Conservation (phyloP, 2,888 invertebrate genomes). For the Rhagium mordax region DNA sequence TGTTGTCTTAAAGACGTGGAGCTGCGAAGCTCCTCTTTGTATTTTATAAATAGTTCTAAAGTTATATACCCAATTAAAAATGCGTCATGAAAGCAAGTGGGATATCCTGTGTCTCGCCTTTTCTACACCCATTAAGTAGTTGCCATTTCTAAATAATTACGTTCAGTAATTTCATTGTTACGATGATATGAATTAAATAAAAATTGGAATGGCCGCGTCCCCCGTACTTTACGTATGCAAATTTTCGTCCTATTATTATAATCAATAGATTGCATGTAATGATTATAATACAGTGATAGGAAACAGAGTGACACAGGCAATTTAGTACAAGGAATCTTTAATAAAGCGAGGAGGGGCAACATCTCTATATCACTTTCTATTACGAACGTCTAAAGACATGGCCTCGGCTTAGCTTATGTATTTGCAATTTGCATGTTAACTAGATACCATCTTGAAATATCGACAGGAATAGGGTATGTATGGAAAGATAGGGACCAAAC, state of each 20-base stretch:
- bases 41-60: constrained; percentile 4
- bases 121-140: constrained; percentile 10
- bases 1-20: background rate
- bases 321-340: constrained; percentile 54
- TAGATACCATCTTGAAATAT: constrained; percentile 69
- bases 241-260: constrained; percentile 46
- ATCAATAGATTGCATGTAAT: constrained; percentile 49
- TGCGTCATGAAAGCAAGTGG: constrained; percentile 29
- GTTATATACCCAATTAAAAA: constrained; percentile 27
- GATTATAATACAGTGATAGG: constrained; percentile 51
- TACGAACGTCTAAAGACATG: constrained; percentile 60
- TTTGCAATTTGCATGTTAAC: constrained; percentile 70
- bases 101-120: constrained; percentile 31
- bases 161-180: constrained; percentile 34
- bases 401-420: constrained; percentile 60
- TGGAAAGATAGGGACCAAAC: constrained; percentile 29
- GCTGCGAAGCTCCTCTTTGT: background rate
- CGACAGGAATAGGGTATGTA: constrained; percentile 60
- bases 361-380: constrained; percentile 59
- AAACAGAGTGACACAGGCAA: constrained; percentile 52
- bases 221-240: constrained; percentile 48
- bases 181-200: constrained; percentile 37
- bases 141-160: background rate
- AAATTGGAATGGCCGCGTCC: constrained; percentile 36
- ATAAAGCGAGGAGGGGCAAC: constrained; percentile 52